Evolutionary conservation across 2,113 vertebrate genomes (phyloP), one percentile per base, ranked within the genome.

Genomic region (Cinclus mexicanus): DNA sequence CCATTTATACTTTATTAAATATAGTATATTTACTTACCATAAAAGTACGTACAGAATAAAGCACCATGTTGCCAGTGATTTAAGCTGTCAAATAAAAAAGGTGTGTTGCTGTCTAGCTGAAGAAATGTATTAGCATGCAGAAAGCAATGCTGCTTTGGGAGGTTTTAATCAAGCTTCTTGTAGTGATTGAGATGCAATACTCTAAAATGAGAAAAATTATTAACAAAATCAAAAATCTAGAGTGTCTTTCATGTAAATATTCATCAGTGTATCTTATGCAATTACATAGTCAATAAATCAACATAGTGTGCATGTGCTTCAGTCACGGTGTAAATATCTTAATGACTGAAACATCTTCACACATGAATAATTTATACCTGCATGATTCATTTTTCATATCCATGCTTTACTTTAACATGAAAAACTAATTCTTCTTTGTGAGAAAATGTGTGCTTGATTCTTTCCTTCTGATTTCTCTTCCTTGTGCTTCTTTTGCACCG

Each of bases 361-460:
- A 83, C 92, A 96, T 98, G 97, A 98, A 98, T 98, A 98, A 98
- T 98, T 98, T 97, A 98, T 97, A 94, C 89, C 93, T 95, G 65
- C 90, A 86, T 86, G 95, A 97, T 98, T 97, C 93, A 97, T 97
- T 98, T 98, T 97, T 97, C 95, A 97, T 93, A 94, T 53, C 91
- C 80, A 35, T 85, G 76, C 92, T 97, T 98, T 96, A 93, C 95
- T 96, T 95, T 77, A 64, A 53, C 68, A 44, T 87, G 74, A 97
- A 97, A 94, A 97, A 96, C 96, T 97, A 97, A 97, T 97, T 83
- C 88, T 96, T 97, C 80, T 96, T 92, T 96, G 90, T 97, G 96
- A 96, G 60, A 85, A 78, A 87, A 90, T 95, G 76, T 87, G 78
- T 65, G 86, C 82, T 97, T 95, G 90, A 94, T 96, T 91, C 95